Evolutionary conservation across 2,888 invertebrate genomes (phyloP), one percentile per base, ranked within the genome.

Genomic region (Mesorhabditis belari): DNA sequence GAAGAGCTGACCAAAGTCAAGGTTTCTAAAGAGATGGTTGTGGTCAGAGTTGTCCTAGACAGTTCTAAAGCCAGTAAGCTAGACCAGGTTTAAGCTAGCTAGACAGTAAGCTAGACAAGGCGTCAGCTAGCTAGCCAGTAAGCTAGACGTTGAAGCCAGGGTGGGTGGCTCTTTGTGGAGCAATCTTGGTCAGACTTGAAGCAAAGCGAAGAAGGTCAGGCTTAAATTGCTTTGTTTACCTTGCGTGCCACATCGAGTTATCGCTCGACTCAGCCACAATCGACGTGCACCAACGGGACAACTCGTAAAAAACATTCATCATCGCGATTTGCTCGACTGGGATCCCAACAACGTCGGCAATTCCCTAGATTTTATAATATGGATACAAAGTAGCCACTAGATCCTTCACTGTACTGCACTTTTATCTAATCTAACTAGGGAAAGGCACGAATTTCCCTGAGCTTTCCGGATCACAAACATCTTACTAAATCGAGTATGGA

Each of bases 211-310:
- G 12, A 17, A 17, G n/a, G 12, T 44, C n/a, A 17, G 44, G 12
- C n/a, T 44, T 44, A 44, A 12, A 17, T 1, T 1, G 21, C 23
- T 23, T 21, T 23, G 24, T 24, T 6, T 50, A 66, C 66, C 66
- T 65, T 0, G 67, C 71, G 53, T 71, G 71, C 56, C 66, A 71
- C 5, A 71, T 55, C 55, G 65, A 66, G 58, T 69, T 69, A 25
- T 65, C 66, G 9, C 60, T 57, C 2, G 62, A 64, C 54, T 75
- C 71, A 17, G 75, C 75, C 9, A 75, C 65, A 55, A 75, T 75
- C 6, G 70, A 70, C 0, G 75, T 75, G 56, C 75, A 75, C 62
- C 70, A 75, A 23, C 75, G 62, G n/a, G 75, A 74, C 58, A 75
- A 57, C 57, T 75, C 75, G 53, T 75, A 75, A 64, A 75, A 75